These are phyloP conservation scores for Eupithecia vulgata DNA, from an alignment of 2,888 invertebrate genomes.

Conservation along the genomic window DNA sequence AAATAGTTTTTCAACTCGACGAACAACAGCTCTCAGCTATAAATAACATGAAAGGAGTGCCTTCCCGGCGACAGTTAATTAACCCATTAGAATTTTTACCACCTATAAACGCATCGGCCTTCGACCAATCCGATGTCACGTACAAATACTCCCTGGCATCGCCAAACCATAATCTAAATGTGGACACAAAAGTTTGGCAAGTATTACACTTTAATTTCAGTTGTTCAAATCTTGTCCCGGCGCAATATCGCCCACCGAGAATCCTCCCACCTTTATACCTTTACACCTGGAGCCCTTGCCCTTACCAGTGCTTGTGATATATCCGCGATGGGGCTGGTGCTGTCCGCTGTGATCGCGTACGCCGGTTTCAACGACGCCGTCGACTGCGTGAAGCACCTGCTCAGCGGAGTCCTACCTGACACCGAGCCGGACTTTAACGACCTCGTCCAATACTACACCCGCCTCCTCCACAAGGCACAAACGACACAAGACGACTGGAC, in stretches of 20 bases:
- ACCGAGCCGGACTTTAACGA: conserved; percentile 72
- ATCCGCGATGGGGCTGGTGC: conserved; percentile 87
- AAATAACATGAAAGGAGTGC: conserved; percentile 42
- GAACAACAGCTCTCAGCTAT: neutral
- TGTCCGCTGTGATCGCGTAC: conserved; percentile 90
- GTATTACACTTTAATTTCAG: conserved; percentile 82
- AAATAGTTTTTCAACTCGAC: neutral
- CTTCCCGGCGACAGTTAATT: conserved; percentile 41
- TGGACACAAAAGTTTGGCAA: conserved; percentile 81
- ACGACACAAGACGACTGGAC: conserved; percentile 70
- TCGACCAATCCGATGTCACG: conserved; percentile 62
- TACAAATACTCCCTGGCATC: conserved; percentile 62
- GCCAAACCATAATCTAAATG: conserved; percentile 81
- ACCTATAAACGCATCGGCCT: conserved; percentile 53
- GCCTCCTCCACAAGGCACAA: conserved; percentile 64
- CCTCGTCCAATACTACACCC: conserved; percentile 71
- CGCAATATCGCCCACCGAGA: conserved; percentile 71
- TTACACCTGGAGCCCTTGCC: conserved; percentile 55
- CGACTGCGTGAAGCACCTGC: conserved; percentile 82
- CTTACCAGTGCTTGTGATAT: conserved; percentile 55
- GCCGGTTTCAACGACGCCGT: conserved; percentile 89
- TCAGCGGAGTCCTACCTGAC: conserved; percentile 73
- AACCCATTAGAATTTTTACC: conserved; percentile 52
- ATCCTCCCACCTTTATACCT: conserved; percentile 54
- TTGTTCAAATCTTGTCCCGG: conserved; percentile 81